Conservation (phyloP, 2,888 invertebrate genomes). For the Seladonia tumulorum region DNA sequence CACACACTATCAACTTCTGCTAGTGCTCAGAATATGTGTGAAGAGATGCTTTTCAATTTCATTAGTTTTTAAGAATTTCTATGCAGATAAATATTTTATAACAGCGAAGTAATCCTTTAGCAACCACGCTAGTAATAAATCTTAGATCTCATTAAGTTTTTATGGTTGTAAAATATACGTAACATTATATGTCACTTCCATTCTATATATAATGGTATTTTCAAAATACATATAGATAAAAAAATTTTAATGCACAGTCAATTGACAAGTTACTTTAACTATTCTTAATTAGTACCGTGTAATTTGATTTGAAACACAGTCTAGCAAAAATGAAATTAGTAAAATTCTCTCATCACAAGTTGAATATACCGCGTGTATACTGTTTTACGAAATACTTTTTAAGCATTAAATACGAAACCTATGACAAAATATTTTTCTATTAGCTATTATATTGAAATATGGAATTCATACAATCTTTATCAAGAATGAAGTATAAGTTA, state of each 20-base stretch:
- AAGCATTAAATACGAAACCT: constrained; percentile 24
- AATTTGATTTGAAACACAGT: constrained; percentile 7
- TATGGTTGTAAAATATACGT: constrained; percentile 37
- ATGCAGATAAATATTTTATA: constrained; percentile 21
- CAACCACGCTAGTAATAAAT: constrained; percentile 9
- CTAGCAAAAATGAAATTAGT: constrained; percentile 5
- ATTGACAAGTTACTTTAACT: constrained; percentile 47
- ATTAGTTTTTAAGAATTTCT: constrained; percentile 22
- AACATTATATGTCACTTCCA: constrained; percentile 14
- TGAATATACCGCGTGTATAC: not conserved
- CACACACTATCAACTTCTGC: constrained; percentile 8
- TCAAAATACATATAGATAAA: constrained; percentile 22
- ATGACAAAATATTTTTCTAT: constrained; percentile 46
- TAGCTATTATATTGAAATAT: constrained; percentile 39
- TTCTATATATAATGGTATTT: constrained; percentile 24
- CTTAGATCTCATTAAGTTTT: constrained; percentile 17
- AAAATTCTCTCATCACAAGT: constrained; percentile 17
- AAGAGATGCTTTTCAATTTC: constrained; percentile 31
- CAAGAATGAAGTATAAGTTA: constrained; percentile 26
- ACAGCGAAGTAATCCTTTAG: constrained; percentile 15
- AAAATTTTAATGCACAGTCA: constrained; percentile 42
- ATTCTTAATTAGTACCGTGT: not conserved
- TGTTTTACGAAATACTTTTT: constrained; percentile 24
- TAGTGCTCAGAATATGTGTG: constrained; percentile 14
- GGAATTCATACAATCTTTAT: constrained; percentile 29